phyloP scores from a whole-genome alignment of 2,888 invertebrate genomes.

The Conistra vaccinii region DNA sequence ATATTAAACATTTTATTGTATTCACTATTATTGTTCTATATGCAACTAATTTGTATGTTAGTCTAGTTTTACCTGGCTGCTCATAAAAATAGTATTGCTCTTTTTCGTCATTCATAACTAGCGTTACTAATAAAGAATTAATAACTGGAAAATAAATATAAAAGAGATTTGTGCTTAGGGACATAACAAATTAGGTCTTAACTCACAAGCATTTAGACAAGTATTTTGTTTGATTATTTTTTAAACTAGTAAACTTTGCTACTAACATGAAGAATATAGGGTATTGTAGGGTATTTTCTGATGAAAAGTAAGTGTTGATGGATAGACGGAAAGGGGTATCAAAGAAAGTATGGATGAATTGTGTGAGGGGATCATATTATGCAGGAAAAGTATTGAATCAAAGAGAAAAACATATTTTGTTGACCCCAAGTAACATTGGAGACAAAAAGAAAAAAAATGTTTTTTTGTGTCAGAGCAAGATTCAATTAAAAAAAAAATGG shows the following conservation, averaged over 20 bases:
- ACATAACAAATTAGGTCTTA: too few relatives aligned
- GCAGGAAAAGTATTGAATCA: neutral
- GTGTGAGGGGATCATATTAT: too few relatives aligned
- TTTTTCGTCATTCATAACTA: neutral
- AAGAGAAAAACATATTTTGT: neutral
- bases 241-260: neutral
- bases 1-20: constrained; percentile 15
- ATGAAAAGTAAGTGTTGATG: neutral
- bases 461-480: too few relatives aligned
- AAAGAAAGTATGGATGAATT: neutral
- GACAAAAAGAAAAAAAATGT: neutral
- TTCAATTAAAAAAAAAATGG: neutral
- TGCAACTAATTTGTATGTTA: constrained; percentile 1
- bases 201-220: neutral
- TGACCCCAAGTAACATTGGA: neutral
- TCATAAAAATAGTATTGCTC: neutral
- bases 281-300: neutral
- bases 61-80: neutral
- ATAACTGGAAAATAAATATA: neutral
- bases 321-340: neutral
- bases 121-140: too few relatives aligned
- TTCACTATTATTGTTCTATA: neutral
- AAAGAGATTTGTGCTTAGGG: neutral
- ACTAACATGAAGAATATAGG: neutral
- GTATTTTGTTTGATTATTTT: neutral